Conservation (phyloP, 2,113 vertebrate genomes). For the Chiloscyllium plagiosum region DNA sequence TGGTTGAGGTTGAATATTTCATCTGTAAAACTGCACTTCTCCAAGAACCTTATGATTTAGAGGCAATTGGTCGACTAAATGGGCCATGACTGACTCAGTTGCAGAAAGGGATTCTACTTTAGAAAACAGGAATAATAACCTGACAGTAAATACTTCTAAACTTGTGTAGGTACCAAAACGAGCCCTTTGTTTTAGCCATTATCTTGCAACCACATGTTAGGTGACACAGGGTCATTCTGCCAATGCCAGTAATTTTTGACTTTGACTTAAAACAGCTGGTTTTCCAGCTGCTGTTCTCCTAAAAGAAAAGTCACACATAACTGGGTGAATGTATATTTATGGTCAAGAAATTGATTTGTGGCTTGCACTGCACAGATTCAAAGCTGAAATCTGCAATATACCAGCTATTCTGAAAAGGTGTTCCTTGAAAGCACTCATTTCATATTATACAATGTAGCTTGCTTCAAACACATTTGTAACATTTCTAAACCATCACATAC, state of each 20-base stretch:
- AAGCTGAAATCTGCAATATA: not conserved
- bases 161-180: not conserved
- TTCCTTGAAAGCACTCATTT: not conserved
- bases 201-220: not conserved
- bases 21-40: no score
- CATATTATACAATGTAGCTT: not conserved
- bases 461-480: not conserved
- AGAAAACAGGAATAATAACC: not conserved
- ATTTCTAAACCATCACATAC: not conserved
- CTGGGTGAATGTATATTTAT: not conserved
- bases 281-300: not conserved
- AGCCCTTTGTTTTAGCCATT: not conserved
- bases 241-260: not conserved
- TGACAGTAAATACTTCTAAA: not conserved
- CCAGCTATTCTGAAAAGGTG: not conserved
- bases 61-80: no score
- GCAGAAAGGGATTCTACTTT: no score
- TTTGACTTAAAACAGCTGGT: not conserved
- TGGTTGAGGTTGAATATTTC: no score
- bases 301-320: not conserved
- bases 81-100: no score
- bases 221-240: not conserved
- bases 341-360: not conserved
- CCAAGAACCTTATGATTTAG: no score
- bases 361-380: not conserved